Percentiles rank a stretch among this genome's conserved stretches.
phyloP scores from a whole-genome alignment of 2,888 invertebrate species.

The Tethea ocularis region DNA sequence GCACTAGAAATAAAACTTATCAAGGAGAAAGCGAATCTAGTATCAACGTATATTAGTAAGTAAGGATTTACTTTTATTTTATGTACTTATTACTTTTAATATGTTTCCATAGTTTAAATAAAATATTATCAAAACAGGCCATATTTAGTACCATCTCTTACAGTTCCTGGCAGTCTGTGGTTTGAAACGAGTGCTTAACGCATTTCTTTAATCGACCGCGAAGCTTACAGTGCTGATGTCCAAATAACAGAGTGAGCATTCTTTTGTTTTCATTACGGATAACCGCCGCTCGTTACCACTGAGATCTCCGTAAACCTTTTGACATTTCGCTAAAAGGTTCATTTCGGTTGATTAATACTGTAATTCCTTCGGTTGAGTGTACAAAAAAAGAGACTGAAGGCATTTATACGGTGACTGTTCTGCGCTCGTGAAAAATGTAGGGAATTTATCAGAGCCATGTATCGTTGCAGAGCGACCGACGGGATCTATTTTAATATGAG shows the following conservation, averaged over 20 bases:
- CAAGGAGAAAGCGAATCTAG: slow-evolving; percentile 66
- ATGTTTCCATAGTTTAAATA: neutral
- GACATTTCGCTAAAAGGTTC: slow-evolving; percentile 79
- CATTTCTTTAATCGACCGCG: slow-evolving; percentile 37
- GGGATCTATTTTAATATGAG: slow-evolving; percentile 60
- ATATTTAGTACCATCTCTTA: neutral
- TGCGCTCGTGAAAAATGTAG: slow-evolving; percentile 70
- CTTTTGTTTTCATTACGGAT: slow-evolving; percentile 72
- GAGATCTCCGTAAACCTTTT: slow-evolving; percentile 74
- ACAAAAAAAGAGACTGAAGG: slow-evolving; percentile 69
- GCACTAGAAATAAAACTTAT: slow-evolving; percentile 63
- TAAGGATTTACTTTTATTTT: neutral
- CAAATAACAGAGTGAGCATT: slow-evolving; percentile 56
- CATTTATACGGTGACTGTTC: slow-evolving; percentile 68
- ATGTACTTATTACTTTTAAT: no score
- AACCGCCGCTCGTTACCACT: slow-evolving; percentile 61
- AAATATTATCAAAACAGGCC: neutral
- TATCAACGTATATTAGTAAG: neutral
- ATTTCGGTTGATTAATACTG: slow-evolving; percentile 77
- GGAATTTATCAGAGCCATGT: slow-evolving; percentile 67
- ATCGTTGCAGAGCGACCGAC: slow-evolving; percentile 50
- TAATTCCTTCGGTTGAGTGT: slow-evolving; percentile 69
- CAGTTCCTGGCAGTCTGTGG: neutral
- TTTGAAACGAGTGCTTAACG: slow-evolving; percentile 18
- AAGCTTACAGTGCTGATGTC: slow-evolving; percentile 46